A percentile compares a stretch with the other conserved stretches of the same genome.
Conservation (phyloP, 2,888 invertebrate genomes). For the Amiota minor region DNA sequence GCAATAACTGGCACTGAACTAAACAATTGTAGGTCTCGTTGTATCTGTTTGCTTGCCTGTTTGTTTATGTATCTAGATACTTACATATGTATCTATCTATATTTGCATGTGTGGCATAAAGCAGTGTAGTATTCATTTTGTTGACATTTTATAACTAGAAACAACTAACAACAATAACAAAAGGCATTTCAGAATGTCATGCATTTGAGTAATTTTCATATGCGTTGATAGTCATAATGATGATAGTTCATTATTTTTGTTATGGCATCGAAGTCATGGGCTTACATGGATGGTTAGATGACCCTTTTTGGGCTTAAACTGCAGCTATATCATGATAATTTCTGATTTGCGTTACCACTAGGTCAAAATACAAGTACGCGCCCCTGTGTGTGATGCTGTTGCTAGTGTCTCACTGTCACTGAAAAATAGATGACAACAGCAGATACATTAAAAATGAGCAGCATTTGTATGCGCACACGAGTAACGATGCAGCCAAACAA, state of each 20-base stretch:
- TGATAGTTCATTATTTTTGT: background rate
- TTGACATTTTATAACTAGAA: slow-evolving; percentile 17
- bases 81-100: background rate
- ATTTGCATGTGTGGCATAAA: slow-evolving; percentile 12
- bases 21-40: too few species aligned
- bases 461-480: background rate
- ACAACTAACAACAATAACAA: background rate
- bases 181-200: background rate
- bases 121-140: slow-evolving; percentile 25
- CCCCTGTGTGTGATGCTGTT: background rate
- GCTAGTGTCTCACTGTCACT: background rate
- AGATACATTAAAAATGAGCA: slow-evolving; percentile 2
- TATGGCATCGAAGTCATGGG: background rate
- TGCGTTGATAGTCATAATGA: background rate
- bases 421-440: slow-evolving; percentile 11
- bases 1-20: too few species aligned
- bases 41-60: background rate
- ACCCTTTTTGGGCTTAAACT: too few species aligned
- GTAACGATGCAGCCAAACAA: background rate
- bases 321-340: too few species aligned
- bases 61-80: background rate
- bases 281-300: too few species aligned
- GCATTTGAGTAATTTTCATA: background rate
- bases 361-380: too few species aligned
- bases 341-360: too few species aligned